Evolutionary conservation across 2,113 vertebrate genomes (phyloP).

Genomic region (Platysternon megacephalum): DNA sequence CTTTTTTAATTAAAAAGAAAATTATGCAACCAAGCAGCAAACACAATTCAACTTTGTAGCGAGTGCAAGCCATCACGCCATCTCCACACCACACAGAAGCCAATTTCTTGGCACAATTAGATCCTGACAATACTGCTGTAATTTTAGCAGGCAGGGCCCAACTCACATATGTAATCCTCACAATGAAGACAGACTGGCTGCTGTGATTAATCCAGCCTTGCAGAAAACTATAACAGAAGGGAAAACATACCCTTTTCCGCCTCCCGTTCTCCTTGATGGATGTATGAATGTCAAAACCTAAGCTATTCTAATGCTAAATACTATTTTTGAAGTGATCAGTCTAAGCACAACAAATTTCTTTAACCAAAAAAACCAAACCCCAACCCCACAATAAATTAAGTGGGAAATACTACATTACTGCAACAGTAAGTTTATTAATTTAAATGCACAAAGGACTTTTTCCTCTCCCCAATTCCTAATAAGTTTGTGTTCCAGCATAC

Average conservation of each 20-base stretch:
- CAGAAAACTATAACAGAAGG: background rate
- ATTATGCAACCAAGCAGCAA: background rate
- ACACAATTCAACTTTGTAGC: fast-evolving
- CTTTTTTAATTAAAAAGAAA: background rate
- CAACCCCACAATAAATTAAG: background rate
- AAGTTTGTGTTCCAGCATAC: background rate
- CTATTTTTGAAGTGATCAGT: background rate
- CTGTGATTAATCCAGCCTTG: background rate
- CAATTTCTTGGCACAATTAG: background rate
- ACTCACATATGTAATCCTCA: background rate
- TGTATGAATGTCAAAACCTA: background rate
- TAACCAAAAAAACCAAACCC: no score
- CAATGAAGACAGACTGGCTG: background rate
- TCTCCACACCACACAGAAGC: fast-evolving
- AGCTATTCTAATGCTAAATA: background rate
- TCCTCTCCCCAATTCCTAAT: background rate
- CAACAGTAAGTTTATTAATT: background rate
- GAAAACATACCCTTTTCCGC: background rate
- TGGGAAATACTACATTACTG: background rate
- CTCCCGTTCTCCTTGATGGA: background rate
- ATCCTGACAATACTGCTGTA: no score
- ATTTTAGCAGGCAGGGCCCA: background rate
- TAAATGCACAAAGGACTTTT: background rate
- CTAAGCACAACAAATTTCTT: background rate
- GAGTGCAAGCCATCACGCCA: fast-evolving